A percentile compares a stretch with the other conserved stretches of the same genome.
Evolutionary conservation across 2,888 invertebrate genomes (phyloP).

Genomic region (Euplexia lucipara): DNA sequence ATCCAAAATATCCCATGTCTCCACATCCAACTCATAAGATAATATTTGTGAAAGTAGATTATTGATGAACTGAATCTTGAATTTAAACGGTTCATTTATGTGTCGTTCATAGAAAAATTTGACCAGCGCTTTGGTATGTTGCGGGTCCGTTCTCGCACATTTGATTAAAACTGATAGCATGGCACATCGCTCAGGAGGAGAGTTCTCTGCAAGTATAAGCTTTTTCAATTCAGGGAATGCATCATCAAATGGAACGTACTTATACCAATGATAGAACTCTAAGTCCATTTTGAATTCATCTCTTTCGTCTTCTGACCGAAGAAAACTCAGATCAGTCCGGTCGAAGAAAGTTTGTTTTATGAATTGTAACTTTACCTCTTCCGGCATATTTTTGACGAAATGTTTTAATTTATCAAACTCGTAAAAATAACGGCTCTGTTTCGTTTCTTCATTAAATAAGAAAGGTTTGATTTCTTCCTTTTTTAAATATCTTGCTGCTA

Average conservation of each 20-base stretch:
- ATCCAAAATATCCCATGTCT: slow-evolving; percentile 78
- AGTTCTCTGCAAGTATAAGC: slow-evolving; percentile 74
- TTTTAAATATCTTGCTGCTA: slow-evolving; percentile 75
- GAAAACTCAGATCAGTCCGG: slow-evolving; percentile 35
- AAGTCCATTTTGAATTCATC: background rate
- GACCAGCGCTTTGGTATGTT: slow-evolving; percentile 72
- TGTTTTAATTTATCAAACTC: slow-evolving; percentile 70
- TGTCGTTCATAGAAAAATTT: slow-evolving; percentile 78
- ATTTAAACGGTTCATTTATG: slow-evolving; percentile 82
- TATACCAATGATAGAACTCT: slow-evolving; percentile 77
- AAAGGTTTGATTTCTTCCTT: slow-evolving; percentile 72
- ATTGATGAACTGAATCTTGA: slow-evolving; percentile 78
- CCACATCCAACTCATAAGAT: slow-evolving; percentile 69
- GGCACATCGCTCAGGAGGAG: slow-evolving; percentile 71
- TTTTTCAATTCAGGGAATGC: slow-evolving; percentile 78
- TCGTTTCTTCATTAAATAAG: slow-evolving; percentile 66
- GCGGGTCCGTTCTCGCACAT: slow-evolving; percentile 69
- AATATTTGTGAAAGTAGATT: slow-evolving; percentile 70
- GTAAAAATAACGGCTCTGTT: slow-evolving; percentile 58
- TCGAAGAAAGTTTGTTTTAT: slow-evolving; percentile 76
- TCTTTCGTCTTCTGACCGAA: slow-evolving; percentile 10
- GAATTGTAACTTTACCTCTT: slow-evolving; percentile 75
- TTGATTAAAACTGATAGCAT: slow-evolving; percentile 58
- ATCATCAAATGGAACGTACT: slow-evolving; percentile 73
- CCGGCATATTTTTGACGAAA: slow-evolving; percentile 75